Percentiles rank a stretch among this genome's conserved stretches.
These are phyloP conservation scores for Mionectes macconnelli DNA, from an alignment of 2,113 vertebrate genomes.

Conservation along the genomic window DNA sequence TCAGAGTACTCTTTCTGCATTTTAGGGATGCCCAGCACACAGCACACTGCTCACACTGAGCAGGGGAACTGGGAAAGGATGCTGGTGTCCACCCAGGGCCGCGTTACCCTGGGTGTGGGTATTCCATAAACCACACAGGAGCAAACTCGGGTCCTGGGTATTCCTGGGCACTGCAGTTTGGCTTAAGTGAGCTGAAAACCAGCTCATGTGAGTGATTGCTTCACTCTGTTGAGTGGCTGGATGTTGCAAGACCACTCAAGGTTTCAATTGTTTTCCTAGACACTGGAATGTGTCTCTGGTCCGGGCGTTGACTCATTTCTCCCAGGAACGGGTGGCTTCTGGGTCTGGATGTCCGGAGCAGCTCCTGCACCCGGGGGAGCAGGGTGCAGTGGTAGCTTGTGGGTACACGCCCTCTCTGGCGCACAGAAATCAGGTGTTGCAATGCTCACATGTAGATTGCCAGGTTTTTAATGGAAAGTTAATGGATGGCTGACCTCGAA, in stretches of 20 bases:
- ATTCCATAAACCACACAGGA: background rate
- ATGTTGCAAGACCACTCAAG: conserved; percentile 37
- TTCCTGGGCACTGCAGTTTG: background rate
- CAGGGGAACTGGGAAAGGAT: background rate
- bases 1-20: background rate
- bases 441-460: background rate
- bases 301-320: background rate
- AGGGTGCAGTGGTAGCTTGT: background rate
- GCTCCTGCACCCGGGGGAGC: background rate
- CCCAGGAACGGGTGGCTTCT: background rate
- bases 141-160: background rate
- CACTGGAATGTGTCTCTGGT: background rate
- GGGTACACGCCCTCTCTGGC: background rate
- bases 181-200: background rate
- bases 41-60: background rate
- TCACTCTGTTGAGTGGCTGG: background rate
- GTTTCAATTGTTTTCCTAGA: conserved; percentile 28
- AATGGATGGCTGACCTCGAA: conserved; percentile 16
- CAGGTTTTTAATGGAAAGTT: conserved; percentile 36
- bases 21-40: background rate
- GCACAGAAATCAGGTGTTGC: background rate
- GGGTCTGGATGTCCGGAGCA: background rate
- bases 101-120: accelerated
- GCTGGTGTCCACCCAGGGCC: background rate
- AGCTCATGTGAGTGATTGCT: background rate